Base-by-base conservation (phyloP, 2,113 vertebrate species). In the Petrocephalus zakoni region DNA sequence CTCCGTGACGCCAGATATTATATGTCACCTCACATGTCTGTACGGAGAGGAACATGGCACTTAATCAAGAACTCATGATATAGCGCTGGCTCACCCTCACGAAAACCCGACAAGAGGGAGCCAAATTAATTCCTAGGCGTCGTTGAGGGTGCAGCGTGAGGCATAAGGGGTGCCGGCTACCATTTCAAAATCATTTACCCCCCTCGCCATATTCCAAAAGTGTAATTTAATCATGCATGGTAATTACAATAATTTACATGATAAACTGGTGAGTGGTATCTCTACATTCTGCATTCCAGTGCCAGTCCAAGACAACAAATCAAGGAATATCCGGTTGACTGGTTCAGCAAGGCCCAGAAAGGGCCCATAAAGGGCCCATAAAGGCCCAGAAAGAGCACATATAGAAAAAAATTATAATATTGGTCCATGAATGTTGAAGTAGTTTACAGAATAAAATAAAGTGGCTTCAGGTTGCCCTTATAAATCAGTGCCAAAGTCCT, bases 101-200 rank as follows among this genome's bases (percentile, higher is more conserved):
- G 0, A n/a, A 11, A 53, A 75, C 29, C 87, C 47, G 21, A n/a
- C 51, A 22, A 10, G 25, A 55, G 25, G 29, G 29, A 56, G 72
- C 19, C 49, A 81, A 88, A 82, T 75, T 87, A 52, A 87, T 88
- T 88, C 78, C 13, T 55, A 83, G 68, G 68, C n/a, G 53, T 58
- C 22, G 8, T n/a, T 1, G 10, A 64, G n/a, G 19, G 21, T 9
- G 46, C n/a, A 22, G 21, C 25, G 15, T 21, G 22, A 61, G 55
- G 42, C 4, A 52, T n/a, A 82, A 83, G 83, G 19, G 83, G 51
- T 29, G 83, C 21, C 11, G 25, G 49, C 47, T 55, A 34, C 29
- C n/a, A 29, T 86, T 86, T 37, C 29, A 55, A 55, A 49, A 49
- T 83, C 42, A 78, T 78, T 78, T 78, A 19, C 46, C 46, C 81